These are phyloP conservation scores for Agrochola litura DNA, from an alignment of 2,888 invertebrate species.

Conservation along the genomic window DNA sequence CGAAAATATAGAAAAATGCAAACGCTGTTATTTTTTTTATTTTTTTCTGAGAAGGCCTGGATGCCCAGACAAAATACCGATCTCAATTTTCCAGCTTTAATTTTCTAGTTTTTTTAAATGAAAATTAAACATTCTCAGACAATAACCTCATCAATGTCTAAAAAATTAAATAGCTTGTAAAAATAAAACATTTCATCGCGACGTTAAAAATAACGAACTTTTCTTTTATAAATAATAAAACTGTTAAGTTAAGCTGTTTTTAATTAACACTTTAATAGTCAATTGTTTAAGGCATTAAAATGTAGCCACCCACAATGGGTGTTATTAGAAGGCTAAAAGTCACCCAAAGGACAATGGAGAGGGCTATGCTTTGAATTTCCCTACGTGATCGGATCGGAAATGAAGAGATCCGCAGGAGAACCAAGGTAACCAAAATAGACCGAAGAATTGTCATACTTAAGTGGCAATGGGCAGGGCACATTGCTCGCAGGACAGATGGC, in stretches of 20 bases:
- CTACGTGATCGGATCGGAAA: too few relatives aligned
- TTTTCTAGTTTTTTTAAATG: background rate
- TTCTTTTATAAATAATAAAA: background rate
- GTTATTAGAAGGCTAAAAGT: too few relatives aligned
- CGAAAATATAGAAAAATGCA: background rate
- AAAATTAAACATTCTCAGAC: background rate
- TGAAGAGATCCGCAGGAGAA: too few relatives aligned
- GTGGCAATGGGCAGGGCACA: too few relatives aligned
- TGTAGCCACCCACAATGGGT: too few relatives aligned
- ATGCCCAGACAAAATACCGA: background rate
- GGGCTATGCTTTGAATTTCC: too few relatives aligned
- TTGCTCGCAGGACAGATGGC: too few relatives aligned
- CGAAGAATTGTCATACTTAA: too few relatives aligned
- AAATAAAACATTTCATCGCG: background rate
- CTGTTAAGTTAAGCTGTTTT: background rate
- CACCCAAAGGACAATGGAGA: too few relatives aligned
- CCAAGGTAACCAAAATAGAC: too few relatives aligned
- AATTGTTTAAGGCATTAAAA: too few relatives aligned
- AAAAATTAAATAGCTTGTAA: background rate
- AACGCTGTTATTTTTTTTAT: background rate
- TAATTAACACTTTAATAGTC: background rate
- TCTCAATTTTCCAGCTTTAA: background rate
- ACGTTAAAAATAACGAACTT: background rate
- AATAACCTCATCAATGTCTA: background rate
- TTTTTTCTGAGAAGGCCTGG: conserved; percentile 1